phyloP scores from a whole-genome alignment of 2,113 vertebrate genomes.

The Odontophorus gujanensis region DNA sequence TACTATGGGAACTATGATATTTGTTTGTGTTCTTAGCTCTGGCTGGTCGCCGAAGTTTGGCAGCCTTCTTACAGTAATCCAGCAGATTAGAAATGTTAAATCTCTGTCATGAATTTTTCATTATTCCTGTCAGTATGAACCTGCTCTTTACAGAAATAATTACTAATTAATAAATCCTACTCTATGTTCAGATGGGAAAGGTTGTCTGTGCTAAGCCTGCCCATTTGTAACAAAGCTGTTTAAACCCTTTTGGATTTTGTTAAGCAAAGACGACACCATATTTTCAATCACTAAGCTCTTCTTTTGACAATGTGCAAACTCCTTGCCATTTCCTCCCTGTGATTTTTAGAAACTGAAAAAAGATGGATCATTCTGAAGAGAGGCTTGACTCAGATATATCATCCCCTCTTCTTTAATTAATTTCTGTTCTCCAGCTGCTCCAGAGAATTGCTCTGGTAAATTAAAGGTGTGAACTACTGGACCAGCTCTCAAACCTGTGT shows the following conservation, averaged over 20 bases:
- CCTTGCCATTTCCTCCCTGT: not conserved
- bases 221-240: conserved; percentile 32
- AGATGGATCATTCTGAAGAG: not conserved
- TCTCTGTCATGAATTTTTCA: conserved; percentile 54
- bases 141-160: conserved; percentile 56
- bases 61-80: conserved; percentile 57
- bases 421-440: not conserved
- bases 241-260: conserved; percentile 28
- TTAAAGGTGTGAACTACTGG: not conserved
- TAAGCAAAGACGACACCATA: conserved; percentile 24
- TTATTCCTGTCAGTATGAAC: conserved; percentile 46
- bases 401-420: not conserved
- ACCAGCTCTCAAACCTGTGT: not conserved
- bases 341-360: conserved; percentile 45
- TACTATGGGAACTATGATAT: conserved; percentile 77
- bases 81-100: conserved; percentile 68
- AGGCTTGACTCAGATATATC: not conserved
- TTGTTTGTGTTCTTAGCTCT: conserved; percentile 72
- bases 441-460: not conserved
- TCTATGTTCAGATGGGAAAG: conserved; percentile 35
- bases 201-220: conserved; percentile 1
- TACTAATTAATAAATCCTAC: conserved; percentile 59
- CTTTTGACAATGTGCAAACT: conserved; percentile 10
- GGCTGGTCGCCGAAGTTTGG: conserved; percentile 55
- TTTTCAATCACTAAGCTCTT: not conserved